phyloP scores from a whole-genome alignment of 2,797 vertebrate species.

The Pipistrellus pygmaeus region DNA sequence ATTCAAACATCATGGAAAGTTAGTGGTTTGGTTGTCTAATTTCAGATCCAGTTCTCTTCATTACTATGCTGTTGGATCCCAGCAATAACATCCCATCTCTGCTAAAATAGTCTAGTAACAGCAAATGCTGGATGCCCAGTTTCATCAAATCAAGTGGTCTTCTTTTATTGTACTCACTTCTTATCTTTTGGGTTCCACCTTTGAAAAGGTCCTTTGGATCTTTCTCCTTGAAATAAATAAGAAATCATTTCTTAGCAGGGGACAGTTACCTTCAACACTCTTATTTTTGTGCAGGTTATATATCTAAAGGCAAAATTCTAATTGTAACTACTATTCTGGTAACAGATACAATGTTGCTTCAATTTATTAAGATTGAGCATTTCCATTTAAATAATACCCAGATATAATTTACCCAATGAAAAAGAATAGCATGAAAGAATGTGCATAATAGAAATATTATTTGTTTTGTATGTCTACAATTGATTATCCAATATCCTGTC shows the following conservation, averaged over 20 bases:
- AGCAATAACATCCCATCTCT: not conserved
- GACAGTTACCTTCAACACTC: not conserved
- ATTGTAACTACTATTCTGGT: not conserved
- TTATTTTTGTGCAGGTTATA: not conserved
- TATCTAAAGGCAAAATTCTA: conserved; percentile 37
- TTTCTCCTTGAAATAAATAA: not conserved
- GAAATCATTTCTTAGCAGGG: not conserved
- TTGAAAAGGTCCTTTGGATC: not conserved
- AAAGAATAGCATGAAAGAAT: not conserved
- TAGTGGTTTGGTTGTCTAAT: not conserved
- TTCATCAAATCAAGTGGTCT: not conserved
- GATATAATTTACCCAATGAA: not conserved
- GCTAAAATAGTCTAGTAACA: not conserved
- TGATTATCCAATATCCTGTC: not conserved
- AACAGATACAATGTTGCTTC: not conserved
- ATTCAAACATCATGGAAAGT: not conserved
- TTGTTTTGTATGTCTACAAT: not conserved
- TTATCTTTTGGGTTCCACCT: not conserved
- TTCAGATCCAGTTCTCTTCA: not conserved
- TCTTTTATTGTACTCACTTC: not conserved
- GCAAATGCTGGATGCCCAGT: not conserved
- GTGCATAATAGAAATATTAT: not conserved
- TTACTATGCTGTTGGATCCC: not conserved
- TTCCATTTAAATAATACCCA: not conserved
- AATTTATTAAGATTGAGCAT: not conserved